Base-by-base conservation (phyloP, 2,113 vertebrate species). In the Oryzias woworae region DNA sequence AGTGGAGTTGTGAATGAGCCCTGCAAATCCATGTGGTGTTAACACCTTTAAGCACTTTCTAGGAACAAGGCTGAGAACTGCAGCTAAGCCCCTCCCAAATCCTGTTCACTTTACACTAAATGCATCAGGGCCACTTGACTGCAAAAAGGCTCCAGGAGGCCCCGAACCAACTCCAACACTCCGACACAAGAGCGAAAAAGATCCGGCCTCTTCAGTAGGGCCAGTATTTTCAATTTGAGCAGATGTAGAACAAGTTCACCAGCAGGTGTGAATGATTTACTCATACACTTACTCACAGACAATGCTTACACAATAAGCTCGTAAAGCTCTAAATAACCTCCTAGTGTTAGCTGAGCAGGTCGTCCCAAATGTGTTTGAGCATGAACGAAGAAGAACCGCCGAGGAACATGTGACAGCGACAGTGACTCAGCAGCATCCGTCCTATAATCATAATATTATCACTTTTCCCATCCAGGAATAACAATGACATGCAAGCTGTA, bases 61-160 rank as follows among this genome's bases (percentile, higher is more conserved):
- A 76, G 82, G 86, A 85, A 85, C 62, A 71, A 78, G 71, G 47
- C 5, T 10, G 57, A 64, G 75, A 71, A 80, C 84, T 69, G 58
- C 12, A 45, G 62, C 65, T 82, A 75, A 84, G 58, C 71, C 68
- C 47, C 51, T 60, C 66, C 22, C 23, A 22, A 58, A 78, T 80
- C 78, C 71, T 65, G 77, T 56, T 79, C 77, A 71, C 84, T 84
- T 78, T 60, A 83, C 78, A 71, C 80, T 78, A 78, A 80, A 81
- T 72, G 62, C 63, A 83, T 86, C 73, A 86, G 7, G 53, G 59
- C 78, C 80, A 78, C 77, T 88, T 75, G 79, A 56, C 75, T 67
- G 55, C 64, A 82, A 64, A 78, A 83, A 71, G 81, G 80, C 80
- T 82, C 68, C 58, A 10, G 8, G 75, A 64, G 80, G 73, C 74